These are phyloP conservation scores for Drosophila infuscata DNA, from an alignment of 2,888 invertebrate species.

Conservation along the genomic window DNA sequence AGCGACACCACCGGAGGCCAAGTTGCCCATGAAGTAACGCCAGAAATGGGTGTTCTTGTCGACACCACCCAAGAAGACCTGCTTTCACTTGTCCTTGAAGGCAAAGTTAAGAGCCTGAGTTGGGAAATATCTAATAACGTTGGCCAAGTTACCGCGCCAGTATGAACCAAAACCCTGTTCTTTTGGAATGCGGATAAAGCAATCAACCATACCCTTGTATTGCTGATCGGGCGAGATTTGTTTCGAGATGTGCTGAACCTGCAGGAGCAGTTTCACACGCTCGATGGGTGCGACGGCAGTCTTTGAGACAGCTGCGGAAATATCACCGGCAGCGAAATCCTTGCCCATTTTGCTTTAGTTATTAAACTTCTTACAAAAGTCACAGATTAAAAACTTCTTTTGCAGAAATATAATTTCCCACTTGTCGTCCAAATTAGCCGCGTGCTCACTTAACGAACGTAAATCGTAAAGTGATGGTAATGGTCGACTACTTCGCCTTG, in stretches of 20 bases:
- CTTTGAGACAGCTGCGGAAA: conserved; percentile 97
- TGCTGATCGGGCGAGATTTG: conserved; percentile 93
- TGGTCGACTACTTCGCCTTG: no score
- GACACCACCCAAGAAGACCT: conserved; percentile 92
- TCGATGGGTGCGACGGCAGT: conserved; percentile 98
- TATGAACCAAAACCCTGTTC: conserved; percentile 94
- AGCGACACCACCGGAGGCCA: conserved; percentile 97
- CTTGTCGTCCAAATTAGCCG: no score
- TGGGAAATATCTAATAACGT: conserved; percentile 97
- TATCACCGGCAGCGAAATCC: conserved; percentile 95
- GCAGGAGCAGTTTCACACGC: conserved; percentile 96
- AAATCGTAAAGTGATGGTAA: no score
- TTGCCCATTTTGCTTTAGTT: conserved; percentile 85
- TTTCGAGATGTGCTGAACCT: conserved; percentile 97
- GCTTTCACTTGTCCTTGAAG: conserved; percentile 97
- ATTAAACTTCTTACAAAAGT: no score
- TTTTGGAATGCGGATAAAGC: conserved; percentile 93
- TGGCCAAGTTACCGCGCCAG: conserved; percentile 98
- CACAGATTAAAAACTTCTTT: no score
- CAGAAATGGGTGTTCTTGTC: conserved; percentile 96
- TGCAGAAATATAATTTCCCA: no score
- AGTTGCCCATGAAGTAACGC: conserved; percentile 94
- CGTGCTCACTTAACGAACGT: no score
- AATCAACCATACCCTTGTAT: conserved; percentile 97
- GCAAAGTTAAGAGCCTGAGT: conserved; percentile 98